phyloP scores from a whole-genome alignment of 2,113 vertebrate genomes.

The Ibidorhyncha struthersii region DNA sequence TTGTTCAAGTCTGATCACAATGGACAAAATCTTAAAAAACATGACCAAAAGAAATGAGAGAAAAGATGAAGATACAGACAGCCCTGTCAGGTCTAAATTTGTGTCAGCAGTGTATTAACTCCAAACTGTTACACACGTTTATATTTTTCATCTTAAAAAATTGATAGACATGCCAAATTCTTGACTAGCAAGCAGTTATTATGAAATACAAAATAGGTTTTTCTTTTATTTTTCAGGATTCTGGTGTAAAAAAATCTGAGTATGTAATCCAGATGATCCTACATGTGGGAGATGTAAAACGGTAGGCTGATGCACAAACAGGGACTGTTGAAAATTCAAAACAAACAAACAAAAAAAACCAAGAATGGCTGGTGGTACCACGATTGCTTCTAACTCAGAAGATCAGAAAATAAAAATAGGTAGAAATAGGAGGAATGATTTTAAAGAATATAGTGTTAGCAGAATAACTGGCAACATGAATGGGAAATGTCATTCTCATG shows the following conservation, averaged over 20 bases:
- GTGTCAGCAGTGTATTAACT: neutral
- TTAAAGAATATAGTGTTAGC: neutral
- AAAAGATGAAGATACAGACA: neutral
- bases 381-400: neutral
- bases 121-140: neutral
- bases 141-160: neutral
- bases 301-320: neutral
- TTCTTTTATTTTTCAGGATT: neutral
- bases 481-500: neutral
- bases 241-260: neutral
- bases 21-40: neutral
- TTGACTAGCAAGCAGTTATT: neutral
- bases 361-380: neutral
- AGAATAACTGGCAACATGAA: neutral
- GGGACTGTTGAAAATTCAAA: neutral
- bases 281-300: neutral
- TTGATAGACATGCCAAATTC: rapidly evolving
- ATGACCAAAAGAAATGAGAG: neutral
- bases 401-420: neutral
- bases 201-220: neutral
- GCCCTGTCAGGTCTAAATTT: neutral
- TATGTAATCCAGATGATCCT: neutral
- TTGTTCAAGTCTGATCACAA: neutral
- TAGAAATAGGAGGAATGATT: neutral
- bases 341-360: neutral